Percentiles rank a stretch among this genome's conserved stretches.
Conservation (phyloP, 2,797 vertebrate species). For the Sebastes taczanowskii region DNA sequence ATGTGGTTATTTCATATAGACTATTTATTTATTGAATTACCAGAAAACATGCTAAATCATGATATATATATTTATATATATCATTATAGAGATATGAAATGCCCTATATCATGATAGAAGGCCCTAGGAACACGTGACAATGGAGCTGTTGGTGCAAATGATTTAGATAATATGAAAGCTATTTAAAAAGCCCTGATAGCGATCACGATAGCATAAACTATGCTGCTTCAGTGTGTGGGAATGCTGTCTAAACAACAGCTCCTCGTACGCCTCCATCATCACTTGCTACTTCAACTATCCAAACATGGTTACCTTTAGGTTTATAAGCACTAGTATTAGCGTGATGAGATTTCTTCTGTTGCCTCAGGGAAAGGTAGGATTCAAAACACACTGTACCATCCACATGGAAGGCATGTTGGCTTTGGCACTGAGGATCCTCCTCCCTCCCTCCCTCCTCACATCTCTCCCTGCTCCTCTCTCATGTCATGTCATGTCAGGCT, state of each 20-base stretch:
- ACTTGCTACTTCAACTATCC: background rate
- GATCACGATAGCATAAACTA: background rate
- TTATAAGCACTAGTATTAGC: background rate
- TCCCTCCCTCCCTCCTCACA: background rate
- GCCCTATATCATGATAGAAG: too few relatives aligned
- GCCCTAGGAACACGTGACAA: background rate
- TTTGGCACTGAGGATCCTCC: constrained; percentile 34
- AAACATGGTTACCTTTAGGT: background rate
- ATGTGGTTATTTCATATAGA: too few relatives aligned
- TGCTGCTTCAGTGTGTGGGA: background rate
- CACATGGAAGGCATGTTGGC: constrained; percentile 35
- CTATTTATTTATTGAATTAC: too few relatives aligned
- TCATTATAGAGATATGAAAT: too few relatives aligned
- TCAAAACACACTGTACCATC: background rate
- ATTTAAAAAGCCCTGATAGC: background rate
- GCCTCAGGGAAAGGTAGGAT: constrained; percentile 16
- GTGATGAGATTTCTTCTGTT: constrained; percentile 8
- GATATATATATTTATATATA: too few relatives aligned
- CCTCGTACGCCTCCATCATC: background rate
- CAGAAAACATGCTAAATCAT: too few relatives aligned
- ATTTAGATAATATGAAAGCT: background rate
- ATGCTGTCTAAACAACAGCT: background rate
- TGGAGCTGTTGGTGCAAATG: background rate
- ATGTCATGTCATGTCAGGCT: constrained; percentile 53
- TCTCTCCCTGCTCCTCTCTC: constrained; percentile 11